A percentile compares a stretch with the other conserved stretches of the same genome.
phyloP scores from a whole-genome alignment of 2,888 invertebrate species.

The Agonopterix arenella region DNA sequence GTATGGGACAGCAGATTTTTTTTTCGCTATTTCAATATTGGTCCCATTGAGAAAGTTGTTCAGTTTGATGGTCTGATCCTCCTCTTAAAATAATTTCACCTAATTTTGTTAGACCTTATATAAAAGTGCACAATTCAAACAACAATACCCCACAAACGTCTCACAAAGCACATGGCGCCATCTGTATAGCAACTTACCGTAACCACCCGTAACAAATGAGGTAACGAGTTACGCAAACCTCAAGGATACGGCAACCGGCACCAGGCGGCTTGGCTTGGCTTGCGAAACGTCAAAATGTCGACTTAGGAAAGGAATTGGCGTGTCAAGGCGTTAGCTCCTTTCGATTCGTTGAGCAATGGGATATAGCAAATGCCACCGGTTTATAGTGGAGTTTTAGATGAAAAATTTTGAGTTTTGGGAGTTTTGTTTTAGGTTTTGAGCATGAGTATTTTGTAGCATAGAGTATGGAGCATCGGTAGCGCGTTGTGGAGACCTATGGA shows the following conservation, averaged over 20 bases:
- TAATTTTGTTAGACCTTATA: too few species aligned
- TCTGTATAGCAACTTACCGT: conserved; percentile 10
- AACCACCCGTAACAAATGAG: conserved; percentile 17
- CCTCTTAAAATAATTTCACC: too few species aligned
- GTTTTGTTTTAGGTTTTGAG: background rate
- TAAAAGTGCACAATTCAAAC: too few species aligned
- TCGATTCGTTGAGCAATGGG: conserved; percentile 55
- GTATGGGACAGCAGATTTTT: too few species aligned
- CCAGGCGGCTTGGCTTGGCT: conserved; percentile 10
- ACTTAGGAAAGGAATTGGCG: conserved; percentile 58
- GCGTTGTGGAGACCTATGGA: too few species aligned
- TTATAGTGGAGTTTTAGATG: background rate
- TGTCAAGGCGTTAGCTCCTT: conserved; percentile 60
- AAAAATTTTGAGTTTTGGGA: too few species aligned
- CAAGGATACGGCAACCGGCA: conserved; percentile 24
- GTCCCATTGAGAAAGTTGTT: too few species aligned
- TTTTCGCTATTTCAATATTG: too few species aligned
- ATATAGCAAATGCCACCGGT: conserved; percentile 37
- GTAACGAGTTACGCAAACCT: conserved; percentile 30
- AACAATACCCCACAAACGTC: too few species aligned
- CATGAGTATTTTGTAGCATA: background rate
- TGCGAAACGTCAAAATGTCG: conserved; percentile 42
- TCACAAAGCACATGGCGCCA: conserved; percentile 10
- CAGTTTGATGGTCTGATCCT: too few species aligned
- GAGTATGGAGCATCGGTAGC: too few species aligned